Evolutionary conservation across 1,140 invertebrate genomes (phyloP), one percentile per base, ranked within the genome.

Genomic region (Pomacea maculata): DNA sequence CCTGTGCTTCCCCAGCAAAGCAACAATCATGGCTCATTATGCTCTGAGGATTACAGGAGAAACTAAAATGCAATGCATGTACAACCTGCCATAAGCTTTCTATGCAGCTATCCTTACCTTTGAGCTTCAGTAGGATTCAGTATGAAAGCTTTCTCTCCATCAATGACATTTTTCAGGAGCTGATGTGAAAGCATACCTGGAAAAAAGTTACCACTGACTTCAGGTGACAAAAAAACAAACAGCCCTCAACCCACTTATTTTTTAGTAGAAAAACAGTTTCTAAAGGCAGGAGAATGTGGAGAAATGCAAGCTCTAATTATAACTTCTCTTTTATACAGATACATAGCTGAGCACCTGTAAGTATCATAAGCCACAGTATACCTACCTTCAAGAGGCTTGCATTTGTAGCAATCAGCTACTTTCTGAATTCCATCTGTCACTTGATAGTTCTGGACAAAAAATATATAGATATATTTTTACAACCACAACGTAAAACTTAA

Each of bases 81-180:
- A 45, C 34, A 45, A 45, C 34, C 34, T 45, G 34, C 34, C 34
- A 45, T 45, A 45, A 45, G 6, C 34, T 45, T 45, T 61, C 57
- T 61, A 6, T 14, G 11, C 9, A 61, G 9, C 15, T 8, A 14
- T 67, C 71, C 78, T 25, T 86, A 92, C 91, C 90, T 92, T 90
- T 99, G 98, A 73, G 96, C 96, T 90, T 99, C 98, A 87, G 95
- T 97, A 9, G 99, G 98, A 92, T 99, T 98, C 91, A 98, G 97
- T 87, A 99, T 99, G 83, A 99, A 99, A 25, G 97, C 98, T 93
- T 99, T 99, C 86, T 99, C 98, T 45, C 98, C 98, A 92, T 99
- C 97, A 90, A 99, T 98, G 70, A 92, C 88, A 91, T 96, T 96
- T 91, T 89, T 90, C 83, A 92, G 90, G 73, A 99, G 92, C 90